Conservation (phyloP, 2,797 vertebrate species). For the Sebastes reedi region DNA sequence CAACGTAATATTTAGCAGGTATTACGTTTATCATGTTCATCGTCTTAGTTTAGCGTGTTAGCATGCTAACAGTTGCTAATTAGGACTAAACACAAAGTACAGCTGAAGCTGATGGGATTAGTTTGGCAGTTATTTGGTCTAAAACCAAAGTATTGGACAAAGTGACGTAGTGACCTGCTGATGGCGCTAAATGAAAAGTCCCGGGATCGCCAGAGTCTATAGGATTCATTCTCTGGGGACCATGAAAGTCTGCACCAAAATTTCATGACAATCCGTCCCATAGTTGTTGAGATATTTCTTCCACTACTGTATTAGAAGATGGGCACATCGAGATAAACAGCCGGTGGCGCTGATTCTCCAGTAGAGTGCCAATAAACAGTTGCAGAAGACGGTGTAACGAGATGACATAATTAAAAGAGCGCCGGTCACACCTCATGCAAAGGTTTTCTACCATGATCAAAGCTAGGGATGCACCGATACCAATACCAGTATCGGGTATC, state of each 20-base stretch:
- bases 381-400: neutral
- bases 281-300: neutral
- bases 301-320: neutral
- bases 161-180: neutral
- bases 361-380: neutral
- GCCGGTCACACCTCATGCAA: neutral
- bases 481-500: no score
- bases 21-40: neutral
- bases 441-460: neutral
- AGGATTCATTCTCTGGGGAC: neutral
- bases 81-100: neutral
- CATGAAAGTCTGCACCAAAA: neutral
- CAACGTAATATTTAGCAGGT: neutral
- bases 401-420: neutral
- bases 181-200: neutral
- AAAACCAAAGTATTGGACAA: neutral
- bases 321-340: neutral
- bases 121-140: neutral
- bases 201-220: neutral
- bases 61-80: neutral
- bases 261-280: neutral
- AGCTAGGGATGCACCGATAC: no score
- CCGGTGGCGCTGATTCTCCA: neutral
- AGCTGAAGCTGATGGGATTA: neutral
- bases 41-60: neutral